Base-by-base conservation (phyloP, 2,113 vertebrate species). In the Rhea pennata region DNA sequence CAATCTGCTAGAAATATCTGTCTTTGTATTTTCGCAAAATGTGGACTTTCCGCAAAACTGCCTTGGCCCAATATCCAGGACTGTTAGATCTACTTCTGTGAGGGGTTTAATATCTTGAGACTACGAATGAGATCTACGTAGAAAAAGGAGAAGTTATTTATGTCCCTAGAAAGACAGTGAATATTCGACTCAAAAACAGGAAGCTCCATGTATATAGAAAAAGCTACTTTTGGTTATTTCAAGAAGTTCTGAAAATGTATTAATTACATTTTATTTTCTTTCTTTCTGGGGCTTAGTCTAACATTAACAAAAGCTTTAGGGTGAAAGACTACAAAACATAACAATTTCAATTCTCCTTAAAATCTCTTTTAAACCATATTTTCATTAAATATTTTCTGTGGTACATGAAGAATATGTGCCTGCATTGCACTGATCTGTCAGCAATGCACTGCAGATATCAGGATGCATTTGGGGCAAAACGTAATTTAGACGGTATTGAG, bases 381-480 rank as follows among this genome's bases (percentile, higher is more conserved):
- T 89, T 76, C 29, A 8, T 31, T 53, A 46, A 48, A 67, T 42
- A 33, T 67, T 46, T 82, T 75, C 75, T n/a, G 8, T 33, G 40
- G 67, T 54, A 46, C 5, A 9, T 29, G 6, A 58, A 36, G 66
- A 66, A 29, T 59, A 4, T 50, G 22, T 31, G 33, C 10, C 17
- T 44, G 15, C 12, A 11, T 19, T 76, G 44, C 66, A 33, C 40
- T 21, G 12, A 65, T 61, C 56, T 51, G 27, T 51, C 69, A 46
- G 42, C 20, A 15, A 3, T 27, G 29, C 26, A 17, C 54, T 19
- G 8, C 82, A 14, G 83, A 19, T 22, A 82, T 19, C 26, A 50
- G 76, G 62, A 86, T 0, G 0, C 3, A 5, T 80, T 78, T 61
- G 71, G 56, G 72, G 53, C 0, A 0, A 66, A 4, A 9, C 4